Base-by-base conservation (phyloP, 37 sponge, comb jelly and placozoan genomes). In the Chondrosia reniformis region DNA sequence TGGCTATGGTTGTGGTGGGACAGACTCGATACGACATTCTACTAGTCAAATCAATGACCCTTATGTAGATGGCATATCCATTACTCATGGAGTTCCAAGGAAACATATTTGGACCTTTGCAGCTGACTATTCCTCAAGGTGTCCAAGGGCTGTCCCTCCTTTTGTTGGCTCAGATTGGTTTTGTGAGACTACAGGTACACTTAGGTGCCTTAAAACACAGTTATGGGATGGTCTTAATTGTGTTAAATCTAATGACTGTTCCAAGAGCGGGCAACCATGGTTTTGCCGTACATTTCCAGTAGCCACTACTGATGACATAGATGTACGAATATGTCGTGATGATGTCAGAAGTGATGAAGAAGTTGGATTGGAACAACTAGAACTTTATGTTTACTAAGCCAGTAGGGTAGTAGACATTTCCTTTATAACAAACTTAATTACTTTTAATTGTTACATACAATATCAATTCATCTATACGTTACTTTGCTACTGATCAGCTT, bases 261-360 rank as follows among this genome's bases (percentile, higher is more conserved):
- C 33, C 4, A n/a, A 27, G 13, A 78, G 46, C 30, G 55, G 46
- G 30, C 79, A 55, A 21, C 79, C 45, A 6, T 78, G 79, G 79
- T 78, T 78, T 65, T 78, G 79, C 45, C 36, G 36, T 24, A 13
- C 36, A 12, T 52, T 78, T n/a, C 36, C 64, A 62, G 8, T 25
- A 39, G 5, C 38, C 27, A 63, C 65, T 40, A 59, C 28, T 63
- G 65, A 78, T 65, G 30, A 62, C 31, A 63, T 78, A 42, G 79
- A 78, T 42, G 38, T 78, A 28, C 21, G 79, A 24, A 24, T 62
- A 9, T 78, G 79, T 62, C 58, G 61, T 13, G 22, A 59, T 13
- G 61, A 59, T 25, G 61, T 30, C n/a, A 59, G 61, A 59, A 30
- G 61, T 6, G 28, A 59, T 59, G 61, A 59, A 59, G 28, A 59